Evolutionary conservation across 2,888 invertebrate species (phyloP).

Genomic region (Luperina nickerlii): DNA sequence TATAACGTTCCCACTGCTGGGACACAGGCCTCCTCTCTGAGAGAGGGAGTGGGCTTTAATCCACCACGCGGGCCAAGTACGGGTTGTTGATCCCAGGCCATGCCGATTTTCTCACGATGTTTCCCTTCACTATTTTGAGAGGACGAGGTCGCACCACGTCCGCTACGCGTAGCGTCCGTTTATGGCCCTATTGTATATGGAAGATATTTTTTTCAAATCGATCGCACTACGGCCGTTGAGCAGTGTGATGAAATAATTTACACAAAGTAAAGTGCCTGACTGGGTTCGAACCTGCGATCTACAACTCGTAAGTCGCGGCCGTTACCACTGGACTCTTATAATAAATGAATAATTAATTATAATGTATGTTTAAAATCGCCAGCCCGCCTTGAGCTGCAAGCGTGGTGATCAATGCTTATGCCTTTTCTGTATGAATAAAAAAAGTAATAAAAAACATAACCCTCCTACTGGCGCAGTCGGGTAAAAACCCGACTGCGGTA

Average conservation of each 20-base stretch:
- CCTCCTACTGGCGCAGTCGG: no score
- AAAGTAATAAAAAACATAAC: no score
- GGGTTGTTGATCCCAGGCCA: neutral
- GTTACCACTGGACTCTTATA: neutral
- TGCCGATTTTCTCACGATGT: neutral
- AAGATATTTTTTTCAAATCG: no score
- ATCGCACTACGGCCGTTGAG: no score
- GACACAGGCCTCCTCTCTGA: neutral
- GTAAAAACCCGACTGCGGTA: no score
- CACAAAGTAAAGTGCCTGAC: neutral
- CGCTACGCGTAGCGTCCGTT: no score
- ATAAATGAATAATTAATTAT: neutral
- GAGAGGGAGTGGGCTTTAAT: neutral
- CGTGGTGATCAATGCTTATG: neutral
- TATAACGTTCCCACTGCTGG: no score
- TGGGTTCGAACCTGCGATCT: neutral
- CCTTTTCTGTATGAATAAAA: neutral
- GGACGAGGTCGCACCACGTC: no score
- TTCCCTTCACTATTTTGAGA: neutral
- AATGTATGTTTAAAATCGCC: neutral
- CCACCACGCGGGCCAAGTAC: no score
- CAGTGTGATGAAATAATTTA: neutral
- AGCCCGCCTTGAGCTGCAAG: neutral
- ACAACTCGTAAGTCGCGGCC: neutral
- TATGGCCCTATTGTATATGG: no score